A percentile compares a stretch with the other conserved stretches of the same genome.
Evolutionary conservation across 2,113 vertebrate genomes (phyloP).

Genomic region (Paratilapia polleni): DNA sequence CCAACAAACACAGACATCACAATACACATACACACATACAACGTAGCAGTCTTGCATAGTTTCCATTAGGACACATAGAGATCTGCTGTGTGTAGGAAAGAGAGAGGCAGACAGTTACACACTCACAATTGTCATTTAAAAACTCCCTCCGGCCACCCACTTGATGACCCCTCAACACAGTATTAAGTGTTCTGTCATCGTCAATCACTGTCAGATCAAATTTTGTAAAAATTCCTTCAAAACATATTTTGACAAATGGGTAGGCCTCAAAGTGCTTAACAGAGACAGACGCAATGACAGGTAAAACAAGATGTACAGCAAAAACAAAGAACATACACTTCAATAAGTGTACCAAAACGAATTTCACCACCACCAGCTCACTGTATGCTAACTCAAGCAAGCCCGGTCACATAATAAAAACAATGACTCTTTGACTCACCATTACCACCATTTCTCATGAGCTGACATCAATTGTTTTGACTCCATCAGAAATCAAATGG

Average conservation of each 20-base stretch:
- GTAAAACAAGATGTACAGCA: not conserved
- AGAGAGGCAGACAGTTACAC: constrained; percentile 1
- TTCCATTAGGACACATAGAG: constrained; percentile 40
- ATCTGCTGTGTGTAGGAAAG: constrained; percentile 5
- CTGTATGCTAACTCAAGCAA: not conserved
- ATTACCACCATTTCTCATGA: constrained; percentile 50
- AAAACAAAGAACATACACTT: constrained; percentile 6
- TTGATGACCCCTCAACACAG: constrained; percentile 14
- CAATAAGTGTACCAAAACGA: constrained; percentile 9
- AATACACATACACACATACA: not conserved
- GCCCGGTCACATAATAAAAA: constrained; percentile 39
- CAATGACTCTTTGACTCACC: constrained; percentile 39
- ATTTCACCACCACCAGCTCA: constrained; percentile 3
- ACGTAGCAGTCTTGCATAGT: not conserved
- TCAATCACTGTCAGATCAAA: constrained; percentile 41
- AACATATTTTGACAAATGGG: constrained; percentile 8
- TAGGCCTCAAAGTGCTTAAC: not conserved
- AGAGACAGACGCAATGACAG: not conserved
- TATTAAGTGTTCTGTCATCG: constrained; percentile 42
- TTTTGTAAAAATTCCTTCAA: constrained; percentile 6
- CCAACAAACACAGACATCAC: not conserved
- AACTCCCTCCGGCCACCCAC: not conserved
- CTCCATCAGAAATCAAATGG: constrained; percentile 63
- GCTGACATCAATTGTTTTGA: constrained; percentile 71
- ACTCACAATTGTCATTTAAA: constrained; percentile 15